Evolutionary conservation across 37 sponge, comb jelly and placozoan species (phyloP).

Genomic region (Beroe forskalii): DNA sequence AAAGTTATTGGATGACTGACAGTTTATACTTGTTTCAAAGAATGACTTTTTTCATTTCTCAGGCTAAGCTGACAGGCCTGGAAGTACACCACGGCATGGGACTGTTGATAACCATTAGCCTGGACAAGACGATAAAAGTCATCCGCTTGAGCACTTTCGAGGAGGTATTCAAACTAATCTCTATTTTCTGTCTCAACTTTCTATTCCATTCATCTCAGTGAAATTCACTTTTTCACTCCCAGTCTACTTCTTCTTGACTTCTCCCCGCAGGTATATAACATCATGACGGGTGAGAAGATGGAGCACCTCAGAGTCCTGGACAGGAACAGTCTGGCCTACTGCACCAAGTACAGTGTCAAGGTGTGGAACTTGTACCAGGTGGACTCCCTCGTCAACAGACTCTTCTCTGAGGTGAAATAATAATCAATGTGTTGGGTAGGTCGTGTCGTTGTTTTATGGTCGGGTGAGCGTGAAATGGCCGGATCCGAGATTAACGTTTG

Average conservation of each 20-base stretch:
- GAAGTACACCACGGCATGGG: slow-evolving; percentile 37
- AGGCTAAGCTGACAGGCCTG: slow-evolving; percentile 16
- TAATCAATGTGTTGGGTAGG: too few relatives aligned
- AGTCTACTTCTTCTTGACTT: too few relatives aligned
- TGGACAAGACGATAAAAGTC: slow-evolving; percentile 34
- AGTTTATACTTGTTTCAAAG: too few relatives aligned
- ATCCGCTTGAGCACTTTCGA: slow-evolving; percentile 18
- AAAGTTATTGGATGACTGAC: too few relatives aligned
- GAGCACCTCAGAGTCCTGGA: slow-evolving; percentile 21
- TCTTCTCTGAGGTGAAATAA: slow-evolving; percentile 33
- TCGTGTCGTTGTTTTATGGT: too few relatives aligned
- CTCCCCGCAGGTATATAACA: background rate
- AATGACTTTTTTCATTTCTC: too few relatives aligned
- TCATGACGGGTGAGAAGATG: slow-evolving; percentile 42
- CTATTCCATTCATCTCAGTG: too few relatives aligned
- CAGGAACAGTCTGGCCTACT: slow-evolving; percentile 46
- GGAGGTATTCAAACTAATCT: too few relatives aligned
- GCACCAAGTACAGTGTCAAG: slow-evolving; percentile 45
- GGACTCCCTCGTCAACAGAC: slow-evolving; percentile 19
- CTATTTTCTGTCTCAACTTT: too few relatives aligned
- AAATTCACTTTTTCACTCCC: too few relatives aligned
- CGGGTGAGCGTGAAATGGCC: too few relatives aligned
- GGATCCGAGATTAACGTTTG: too few relatives aligned
- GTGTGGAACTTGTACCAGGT: slow-evolving; percentile 39
- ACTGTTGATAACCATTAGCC: slow-evolving; percentile 1